These are phyloP conservation scores for Diuraphis noxia DNA, from an alignment of 1,140 invertebrate genomes.

Conservation along the genomic window DNA sequence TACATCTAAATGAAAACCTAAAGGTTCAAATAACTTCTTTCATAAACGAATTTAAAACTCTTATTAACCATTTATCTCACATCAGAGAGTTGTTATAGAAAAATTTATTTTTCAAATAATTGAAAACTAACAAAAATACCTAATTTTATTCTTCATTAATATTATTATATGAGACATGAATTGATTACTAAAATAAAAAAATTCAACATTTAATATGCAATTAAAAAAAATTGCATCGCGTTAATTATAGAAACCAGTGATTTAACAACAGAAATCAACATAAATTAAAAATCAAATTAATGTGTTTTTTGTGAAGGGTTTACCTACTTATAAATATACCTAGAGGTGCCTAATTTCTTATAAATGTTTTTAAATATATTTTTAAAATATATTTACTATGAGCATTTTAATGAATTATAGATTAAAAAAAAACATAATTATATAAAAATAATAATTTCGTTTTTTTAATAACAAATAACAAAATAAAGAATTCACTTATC, in stretches of 20 bases:
- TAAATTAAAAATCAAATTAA: background rate
- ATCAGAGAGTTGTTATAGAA: background rate
- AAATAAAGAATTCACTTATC: background rate
- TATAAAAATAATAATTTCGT: no score
- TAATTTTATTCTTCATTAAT: background rate
- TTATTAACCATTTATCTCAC: background rate
- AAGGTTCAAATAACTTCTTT: background rate
- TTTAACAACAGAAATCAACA: background rate
- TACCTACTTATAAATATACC: no score
- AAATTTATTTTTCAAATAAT: background rate
- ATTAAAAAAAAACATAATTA: no score
- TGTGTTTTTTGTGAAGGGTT: background rate
- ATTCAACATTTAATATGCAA: background rate
- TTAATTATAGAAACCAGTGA: background rate
- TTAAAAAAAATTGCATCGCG: background rate
- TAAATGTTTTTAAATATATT: no score
- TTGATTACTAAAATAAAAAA: background rate
- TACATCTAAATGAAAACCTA: background rate
- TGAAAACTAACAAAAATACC: background rate
- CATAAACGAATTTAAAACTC: background rate
- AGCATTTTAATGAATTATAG: no score
- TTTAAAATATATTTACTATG: no score
- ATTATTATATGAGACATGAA: background rate
- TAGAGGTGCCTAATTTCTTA: no score
- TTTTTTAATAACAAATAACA: background rate